These are phyloP conservation scores for Syrista parreyssii DNA, from an alignment of 2,888 invertebrate genomes.

Conservation along the genomic window DNA sequence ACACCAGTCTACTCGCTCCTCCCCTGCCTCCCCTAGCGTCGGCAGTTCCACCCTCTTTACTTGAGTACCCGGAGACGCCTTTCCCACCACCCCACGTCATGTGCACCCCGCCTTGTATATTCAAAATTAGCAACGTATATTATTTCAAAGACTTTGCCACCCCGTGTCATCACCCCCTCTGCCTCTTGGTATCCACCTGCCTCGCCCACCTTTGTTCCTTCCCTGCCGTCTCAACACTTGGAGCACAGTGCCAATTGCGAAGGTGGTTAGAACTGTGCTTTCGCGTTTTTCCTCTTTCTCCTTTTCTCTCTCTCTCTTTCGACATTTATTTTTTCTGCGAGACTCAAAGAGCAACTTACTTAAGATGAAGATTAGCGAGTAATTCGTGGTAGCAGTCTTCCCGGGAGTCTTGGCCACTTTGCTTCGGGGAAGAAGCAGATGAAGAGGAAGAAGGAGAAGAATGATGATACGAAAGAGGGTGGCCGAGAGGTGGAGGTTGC, in stretches of 20 bases:
- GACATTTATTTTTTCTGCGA: neutral
- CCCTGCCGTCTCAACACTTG: no score
- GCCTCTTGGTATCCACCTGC: no score
- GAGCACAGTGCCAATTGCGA: no score
- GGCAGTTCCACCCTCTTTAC: slow-evolving; percentile 11
- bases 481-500: neutral
- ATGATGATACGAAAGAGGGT: neutral
- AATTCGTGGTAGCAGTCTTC: no score
- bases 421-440: no score
- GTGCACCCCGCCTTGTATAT: slow-evolving; percentile 29
- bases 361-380: no score
- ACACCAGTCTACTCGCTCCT: slow-evolving; percentile 14
- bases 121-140: slow-evolving; percentile 36
- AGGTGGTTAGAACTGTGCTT: neutral
- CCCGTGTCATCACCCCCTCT: no score
- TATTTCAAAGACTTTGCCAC: slow-evolving; percentile 23
- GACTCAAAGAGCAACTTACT: no score
- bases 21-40: neutral
- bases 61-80: no score
- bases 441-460: neutral
- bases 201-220: no score
- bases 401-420: no score
- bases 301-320: neutral
- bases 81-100: slow-evolving; percentile 27
- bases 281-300: neutral